Evolutionary conservation across 2,888 invertebrate species (phyloP).

Genomic region (Cotesia congregata): DNA sequence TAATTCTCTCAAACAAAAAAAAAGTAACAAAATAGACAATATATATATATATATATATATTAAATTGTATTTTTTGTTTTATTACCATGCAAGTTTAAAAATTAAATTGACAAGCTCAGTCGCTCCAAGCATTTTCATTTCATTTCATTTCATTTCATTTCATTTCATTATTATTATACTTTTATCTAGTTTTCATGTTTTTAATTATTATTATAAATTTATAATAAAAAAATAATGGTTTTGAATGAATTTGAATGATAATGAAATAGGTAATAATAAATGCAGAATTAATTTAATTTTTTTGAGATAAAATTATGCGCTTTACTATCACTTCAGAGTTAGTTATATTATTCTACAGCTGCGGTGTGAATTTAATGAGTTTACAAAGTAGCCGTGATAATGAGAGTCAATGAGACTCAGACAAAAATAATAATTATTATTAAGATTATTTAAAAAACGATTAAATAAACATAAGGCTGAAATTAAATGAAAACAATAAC

Average conservation of each 20-base stretch:
- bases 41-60: not conserved
- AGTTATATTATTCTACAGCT: slow-evolving; percentile 38
- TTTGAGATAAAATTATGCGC: slow-evolving; percentile 37
- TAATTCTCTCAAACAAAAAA: not conserved
- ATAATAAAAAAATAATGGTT: not conserved
- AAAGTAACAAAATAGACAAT: not conserved
- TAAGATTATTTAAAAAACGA: slow-evolving; percentile 10
- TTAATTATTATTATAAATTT: not conserved
- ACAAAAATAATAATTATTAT: slow-evolving; percentile 46
- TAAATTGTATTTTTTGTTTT: not conserved
- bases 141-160: no score
- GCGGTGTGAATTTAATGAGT: slow-evolving; percentile 36
- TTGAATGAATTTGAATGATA: not conserved
- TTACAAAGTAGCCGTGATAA: slow-evolving; percentile 43
- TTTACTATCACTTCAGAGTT: slow-evolving; percentile 13
- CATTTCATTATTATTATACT: not conserved
- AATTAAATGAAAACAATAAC: not conserved
- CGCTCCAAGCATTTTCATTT: no score
- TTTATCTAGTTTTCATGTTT: not conserved
- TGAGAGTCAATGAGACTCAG: slow-evolving; percentile 45
- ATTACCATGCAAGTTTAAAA: not conserved
- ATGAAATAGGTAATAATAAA: slow-evolving; percentile 28
- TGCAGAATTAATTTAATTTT: slow-evolving; percentile 42
- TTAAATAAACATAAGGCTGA: not conserved
- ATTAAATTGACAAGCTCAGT: not conserved